Evolutionary conservation across 2,113 vertebrate genomes (phyloP), one percentile per base, ranked within the genome.

Genomic region (Anoplopoma fimbria): DNA sequence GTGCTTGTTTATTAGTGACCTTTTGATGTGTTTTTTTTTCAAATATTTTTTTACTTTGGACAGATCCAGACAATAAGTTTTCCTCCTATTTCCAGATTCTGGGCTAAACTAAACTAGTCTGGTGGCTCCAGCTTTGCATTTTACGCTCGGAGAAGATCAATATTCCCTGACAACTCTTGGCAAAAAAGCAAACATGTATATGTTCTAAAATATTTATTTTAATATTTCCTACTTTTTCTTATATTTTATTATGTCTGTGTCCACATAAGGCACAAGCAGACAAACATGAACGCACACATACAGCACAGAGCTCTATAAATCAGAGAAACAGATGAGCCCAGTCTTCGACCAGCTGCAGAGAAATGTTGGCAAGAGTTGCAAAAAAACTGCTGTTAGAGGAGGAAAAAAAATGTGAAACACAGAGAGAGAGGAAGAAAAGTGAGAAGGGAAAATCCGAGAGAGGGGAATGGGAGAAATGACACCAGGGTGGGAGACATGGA

Each of bases 321-420:
- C 79, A 84, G 75, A 83, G 21, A 58, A 88, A 91, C 88, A 91
- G 88, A 93, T 89, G 84, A 94, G 86, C 75, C 75, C 89, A 90
- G 91, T 87, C 80, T 86, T 79, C 29, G 78, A 70, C 88, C 90
- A 92, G 91, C 91, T 90, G 88, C 87, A 89, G 81, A 76, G 72
- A 89, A 79, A 84, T 78, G 75, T 85, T 93, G 88, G 90, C 88
- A 80, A 45, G 83, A 87, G 42, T 77, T 21, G 9, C n/a, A 27
- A 27, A 15, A n/a, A 75, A 76, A 17, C 68, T 69, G 75, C 87
- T 85, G 79, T 70, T 60, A 25, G 70, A 85, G 51, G 57, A 85
- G 82, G 88, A 69, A 87, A 83, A 81, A 57, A 81, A 40, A 84
- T 75, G 63, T 65, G 63, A n/a, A 5, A 75, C 5, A 61, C 77